Conservation (phyloP, 2,113 vertebrate genomes). For the Amblyornis subalaris region DNA sequence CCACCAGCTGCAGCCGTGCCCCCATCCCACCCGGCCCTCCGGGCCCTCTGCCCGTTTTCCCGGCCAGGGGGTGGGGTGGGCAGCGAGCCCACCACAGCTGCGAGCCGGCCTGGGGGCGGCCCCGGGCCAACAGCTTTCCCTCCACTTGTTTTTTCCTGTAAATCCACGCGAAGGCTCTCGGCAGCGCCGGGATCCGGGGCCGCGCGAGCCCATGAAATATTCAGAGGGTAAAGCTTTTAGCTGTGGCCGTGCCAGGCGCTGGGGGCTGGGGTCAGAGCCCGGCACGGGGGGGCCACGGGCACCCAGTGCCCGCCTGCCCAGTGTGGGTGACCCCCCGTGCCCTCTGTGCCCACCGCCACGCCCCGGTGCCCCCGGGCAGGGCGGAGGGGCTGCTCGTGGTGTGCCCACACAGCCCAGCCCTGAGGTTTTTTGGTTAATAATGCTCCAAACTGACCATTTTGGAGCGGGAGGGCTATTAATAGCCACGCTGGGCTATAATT, state of each 20-base stretch:
- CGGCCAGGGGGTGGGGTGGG: background rate
- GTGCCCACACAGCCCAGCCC: background rate
- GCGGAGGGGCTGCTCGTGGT: background rate
- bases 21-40: background rate
- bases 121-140: background rate
- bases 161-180: background rate
- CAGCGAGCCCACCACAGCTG: constrained; percentile 29
- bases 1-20: background rate
- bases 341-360: background rate
- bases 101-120: background rate
- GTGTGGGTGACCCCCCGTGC: background rate
- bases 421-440: constrained; percentile 21
- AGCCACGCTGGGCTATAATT: constrained; percentile 19
- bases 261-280: background rate
- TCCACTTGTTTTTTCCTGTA: background rate
- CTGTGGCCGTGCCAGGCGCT: background rate
- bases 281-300: accelerated
- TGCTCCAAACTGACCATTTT: background rate
- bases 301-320: background rate
- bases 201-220: constrained; percentile 6
- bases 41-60: constrained; percentile 5
- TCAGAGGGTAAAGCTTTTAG: constrained; percentile 27
- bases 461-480: constrained; percentile 34
- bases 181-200: background rate
- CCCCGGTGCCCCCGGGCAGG: background rate